Evolutionary conservation across 1,140 invertebrate genomes (phyloP).

Genomic region (Drosophila ercepeae): DNA sequence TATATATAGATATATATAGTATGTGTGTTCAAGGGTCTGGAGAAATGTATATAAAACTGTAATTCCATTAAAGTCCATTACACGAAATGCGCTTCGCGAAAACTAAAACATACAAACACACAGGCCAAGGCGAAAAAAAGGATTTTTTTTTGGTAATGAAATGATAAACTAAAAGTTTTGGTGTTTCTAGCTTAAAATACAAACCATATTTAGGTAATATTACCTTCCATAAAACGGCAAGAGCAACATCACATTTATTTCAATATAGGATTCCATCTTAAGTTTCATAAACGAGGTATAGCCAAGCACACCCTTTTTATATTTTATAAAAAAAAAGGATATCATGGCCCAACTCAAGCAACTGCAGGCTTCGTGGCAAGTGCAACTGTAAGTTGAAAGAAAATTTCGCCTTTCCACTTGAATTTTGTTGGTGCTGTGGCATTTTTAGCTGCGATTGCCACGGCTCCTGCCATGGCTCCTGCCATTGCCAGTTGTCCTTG

Average conservation of each 20-base stretch:
- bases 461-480: constrained; percentile 13
- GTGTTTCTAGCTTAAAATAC: background rate
- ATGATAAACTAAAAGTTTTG: background rate
- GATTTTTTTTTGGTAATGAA: background rate
- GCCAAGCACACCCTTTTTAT: too few relatives aligned
- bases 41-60: constrained; percentile 70
- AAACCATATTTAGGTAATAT: too few relatives aligned
- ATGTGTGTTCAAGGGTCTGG: constrained; percentile 32
- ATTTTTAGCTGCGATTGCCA: constrained; percentile 12
- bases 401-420: constrained; percentile 57
- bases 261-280: too few relatives aligned
- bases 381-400: constrained; percentile 50
- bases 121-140: background rate
- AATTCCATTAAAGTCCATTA: constrained; percentile 82
- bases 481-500: constrained; percentile 52
- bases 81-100: constrained; percentile 61
- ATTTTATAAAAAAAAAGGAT: background rate
- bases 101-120: constrained; percentile 19
- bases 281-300: too few relatives aligned
- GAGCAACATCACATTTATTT: too few relatives aligned
- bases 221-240: too few relatives aligned
- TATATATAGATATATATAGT: constrained; percentile 22
- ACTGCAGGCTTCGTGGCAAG: constrained; percentile 25
- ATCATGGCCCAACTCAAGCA: constrained; percentile 26
- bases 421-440: constrained; percentile 32